A percentile compares a stretch with the other conserved stretches of the same genome.
Conservation (phyloP, 1,140 invertebrate species). For the Achatina immaculata region DNA sequence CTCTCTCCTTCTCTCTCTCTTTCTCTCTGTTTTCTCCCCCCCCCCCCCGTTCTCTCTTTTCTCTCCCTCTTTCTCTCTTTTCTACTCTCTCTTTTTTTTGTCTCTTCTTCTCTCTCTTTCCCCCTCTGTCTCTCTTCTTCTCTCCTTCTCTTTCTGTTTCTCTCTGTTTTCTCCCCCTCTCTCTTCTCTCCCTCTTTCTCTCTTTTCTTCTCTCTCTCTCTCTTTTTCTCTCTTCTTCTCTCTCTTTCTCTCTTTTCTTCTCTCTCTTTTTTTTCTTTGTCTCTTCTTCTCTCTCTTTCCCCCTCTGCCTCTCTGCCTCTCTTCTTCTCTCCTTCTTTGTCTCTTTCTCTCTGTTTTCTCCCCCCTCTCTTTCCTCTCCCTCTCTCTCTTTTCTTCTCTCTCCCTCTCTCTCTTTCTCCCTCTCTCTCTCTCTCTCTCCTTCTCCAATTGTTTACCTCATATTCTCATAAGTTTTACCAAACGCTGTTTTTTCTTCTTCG, state of each 20-base stretch:
- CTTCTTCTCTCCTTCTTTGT: background rate
- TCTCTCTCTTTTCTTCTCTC: background rate
- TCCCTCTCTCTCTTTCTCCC: background rate
- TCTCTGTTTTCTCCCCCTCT: background rate
- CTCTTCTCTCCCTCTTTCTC: background rate
- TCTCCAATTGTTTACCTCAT: background rate
- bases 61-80: background rate
- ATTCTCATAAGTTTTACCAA: background rate
- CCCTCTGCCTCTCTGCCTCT: background rate
- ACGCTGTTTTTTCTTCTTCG: background rate
- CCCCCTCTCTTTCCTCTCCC: background rate
- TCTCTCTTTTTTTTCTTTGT: background rate
- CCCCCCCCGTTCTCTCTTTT: background rate
- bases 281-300: background rate
- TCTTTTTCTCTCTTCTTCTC: background rate
- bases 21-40: background rate
- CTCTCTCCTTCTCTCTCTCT: slow-evolving; percentile 3
- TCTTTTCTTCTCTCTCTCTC: background rate
- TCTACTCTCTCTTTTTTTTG: background rate
- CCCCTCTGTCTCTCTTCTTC: background rate
- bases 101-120: background rate
- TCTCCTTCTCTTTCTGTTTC: background rate
- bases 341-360: background rate
- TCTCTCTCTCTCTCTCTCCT: background rate
- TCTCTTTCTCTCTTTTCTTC: background rate